Base-by-base conservation (phyloP, 1,140 invertebrate species). In the Meloidogyne chitwoodi region DNA sequence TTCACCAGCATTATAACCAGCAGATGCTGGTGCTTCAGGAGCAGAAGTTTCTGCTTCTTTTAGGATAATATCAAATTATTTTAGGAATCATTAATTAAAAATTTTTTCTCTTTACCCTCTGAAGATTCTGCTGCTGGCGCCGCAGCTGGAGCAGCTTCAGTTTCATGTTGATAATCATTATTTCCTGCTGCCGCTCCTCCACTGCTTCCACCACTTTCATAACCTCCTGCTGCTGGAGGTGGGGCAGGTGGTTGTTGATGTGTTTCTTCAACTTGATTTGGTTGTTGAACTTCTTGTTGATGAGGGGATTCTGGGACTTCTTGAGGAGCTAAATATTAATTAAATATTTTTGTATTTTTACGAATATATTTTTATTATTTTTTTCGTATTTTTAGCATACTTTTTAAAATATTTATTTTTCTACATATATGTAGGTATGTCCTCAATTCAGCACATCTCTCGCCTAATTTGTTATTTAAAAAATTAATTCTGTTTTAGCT, bases 21-120 rank as follows among this genome's bases (percentile, higher is more conserved):
- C 24, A 62, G 75, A 64, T 8, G 80, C 22, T 11, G 79, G 80
- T 62, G 78, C 34, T 29, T 27, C 68, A 8, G 72, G 72, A 31
- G 72, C 74, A 26, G 74, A 12, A 27, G 69, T 38, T 31, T 63
- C 61, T 6, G 34, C 41, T 41, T 29, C 34, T 27, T 34, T 16
- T 22, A 62, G 27, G 11, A 11, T 6, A 56, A 56, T n/a, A 5
- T 48, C 6, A 38, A 38, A 38, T 38, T 38, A 38, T 8, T 10
- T 3, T 38, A 38, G 10, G 4, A 3, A 38, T 8, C 10, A 3
- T 38, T 10, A 6, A 31, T 31, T 31, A 31, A 31, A 31, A 6
- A 48, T 19, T 19, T 38, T 38, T 11, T 38, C 34, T 38, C 38
- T 41, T 56, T 56, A 56, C 48, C 48, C 6, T 56, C 48, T n/a